Percentiles rank a stretch among this genome's conserved stretches.
Conservation (phyloP, 1,140 invertebrate species). For the Lepidurus arcticus region DNA sequence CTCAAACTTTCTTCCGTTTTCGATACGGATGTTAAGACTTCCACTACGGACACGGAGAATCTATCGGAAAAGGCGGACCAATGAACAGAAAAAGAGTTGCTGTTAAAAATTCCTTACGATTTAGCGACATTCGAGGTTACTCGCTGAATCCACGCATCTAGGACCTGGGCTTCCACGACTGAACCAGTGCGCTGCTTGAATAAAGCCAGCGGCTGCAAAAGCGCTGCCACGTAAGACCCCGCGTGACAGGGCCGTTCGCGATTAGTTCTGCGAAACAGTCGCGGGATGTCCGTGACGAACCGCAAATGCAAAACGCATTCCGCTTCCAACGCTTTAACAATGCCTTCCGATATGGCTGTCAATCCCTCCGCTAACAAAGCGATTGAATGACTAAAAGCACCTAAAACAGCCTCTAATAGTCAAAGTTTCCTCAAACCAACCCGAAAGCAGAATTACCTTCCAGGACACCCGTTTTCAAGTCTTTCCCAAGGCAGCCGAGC, state of each 20-base stretch:
- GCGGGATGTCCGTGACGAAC: conserved; percentile 79
- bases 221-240: conserved; percentile 67
- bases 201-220: conserved; percentile 55
- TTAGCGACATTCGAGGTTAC: not conserved
- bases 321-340: conserved; percentile 36
- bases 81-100: not conserved
- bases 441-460: not conserved
- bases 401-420: conserved; percentile 23
- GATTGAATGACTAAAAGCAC: conserved; percentile 35
- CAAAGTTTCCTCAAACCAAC: conserved; percentile 43
- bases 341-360: conserved; percentile 34
- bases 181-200: conserved; percentile 49
- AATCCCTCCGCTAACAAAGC: conserved; percentile 34
- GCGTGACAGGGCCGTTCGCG: conserved; percentile 71
- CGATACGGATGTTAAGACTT: conserved; percentile 85
- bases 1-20: conserved; percentile 89
- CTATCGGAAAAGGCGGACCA: conserved; percentile 51
- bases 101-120: not conserved
- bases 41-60: conserved; percentile 70
- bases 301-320: conserved; percentile 43
- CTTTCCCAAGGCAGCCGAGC: not conserved
- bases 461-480: not conserved
- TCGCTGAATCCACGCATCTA: not conserved
- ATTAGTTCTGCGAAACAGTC: conserved; percentile 87
- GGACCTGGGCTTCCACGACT: not conserved